These are phyloP conservation scores for Lophius piscatorius DNA, from an alignment of 2,113 vertebrate genomes.

Conservation along the genomic window DNA sequence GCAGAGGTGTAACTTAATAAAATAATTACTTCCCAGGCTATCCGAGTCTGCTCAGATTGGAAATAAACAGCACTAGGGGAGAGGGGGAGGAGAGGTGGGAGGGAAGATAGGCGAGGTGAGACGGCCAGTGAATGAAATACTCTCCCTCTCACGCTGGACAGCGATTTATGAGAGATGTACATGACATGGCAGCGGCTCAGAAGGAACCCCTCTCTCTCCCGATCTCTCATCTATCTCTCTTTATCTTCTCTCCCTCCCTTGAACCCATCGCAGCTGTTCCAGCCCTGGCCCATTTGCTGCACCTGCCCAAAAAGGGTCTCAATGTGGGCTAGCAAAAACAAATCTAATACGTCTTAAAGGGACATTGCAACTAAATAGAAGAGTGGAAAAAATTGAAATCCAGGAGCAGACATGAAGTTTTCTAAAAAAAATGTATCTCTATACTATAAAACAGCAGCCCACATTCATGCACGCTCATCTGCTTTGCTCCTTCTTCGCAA, in stretches of 20 bases:
- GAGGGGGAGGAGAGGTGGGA: constrained; percentile 11
- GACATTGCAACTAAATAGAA: neutral
- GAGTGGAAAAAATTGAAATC: neutral
- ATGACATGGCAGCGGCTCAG: constrained; percentile 80
- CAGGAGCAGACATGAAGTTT: neutral
- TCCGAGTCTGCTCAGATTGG: constrained; percentile 67
- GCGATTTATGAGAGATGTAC: constrained; percentile 84
- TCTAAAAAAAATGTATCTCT: neutral
- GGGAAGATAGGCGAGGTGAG: constrained; percentile 12
- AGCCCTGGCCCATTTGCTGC: constrained; percentile 53
- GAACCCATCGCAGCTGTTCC: constrained; percentile 79
- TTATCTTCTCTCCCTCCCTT: constrained; percentile 24
- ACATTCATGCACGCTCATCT: neutral
- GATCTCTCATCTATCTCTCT: constrained; percentile 23
- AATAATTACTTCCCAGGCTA: constrained; percentile 75
- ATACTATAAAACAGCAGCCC: no score
- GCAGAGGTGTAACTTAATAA: constrained; percentile 79
- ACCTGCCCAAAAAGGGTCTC: constrained; percentile 57
- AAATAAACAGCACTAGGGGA: constrained; percentile 75
- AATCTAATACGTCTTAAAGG: constrained; percentile 47
- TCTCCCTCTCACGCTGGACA: constrained; percentile 49
- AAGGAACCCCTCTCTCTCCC: constrained; percentile 66
- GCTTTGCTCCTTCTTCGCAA: neutral
- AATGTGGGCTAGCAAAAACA: constrained; percentile 29
- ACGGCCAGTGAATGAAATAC: constrained; percentile 57